Evolutionary conservation across 2,113 vertebrate species (phyloP).

Genomic region (Zootoca vivipara): DNA sequence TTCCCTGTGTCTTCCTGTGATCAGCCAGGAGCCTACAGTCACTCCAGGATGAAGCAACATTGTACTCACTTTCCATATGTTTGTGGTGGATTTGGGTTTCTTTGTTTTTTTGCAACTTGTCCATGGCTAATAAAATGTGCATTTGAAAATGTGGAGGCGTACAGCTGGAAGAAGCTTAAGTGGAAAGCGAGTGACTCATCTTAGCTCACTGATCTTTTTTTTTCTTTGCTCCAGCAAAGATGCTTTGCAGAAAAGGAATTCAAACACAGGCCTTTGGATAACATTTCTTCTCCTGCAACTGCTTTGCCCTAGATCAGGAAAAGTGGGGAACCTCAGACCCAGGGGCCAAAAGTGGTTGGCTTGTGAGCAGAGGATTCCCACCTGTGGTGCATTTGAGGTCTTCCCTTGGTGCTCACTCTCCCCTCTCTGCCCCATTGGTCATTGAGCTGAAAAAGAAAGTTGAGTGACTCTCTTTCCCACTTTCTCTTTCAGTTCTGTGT

Average conservation of each 20-base stretch:
- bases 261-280: not conserved
- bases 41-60: conserved; percentile 12
- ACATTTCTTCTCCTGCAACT: too few species aligned
- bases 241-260: not conserved
- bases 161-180: conserved; percentile 45
- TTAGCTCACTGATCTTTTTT: conserved; percentile 27
- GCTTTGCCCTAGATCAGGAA: too few species aligned
- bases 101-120: conserved; percentile 39
- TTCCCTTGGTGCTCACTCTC: too few species aligned
- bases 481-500: too few species aligned
- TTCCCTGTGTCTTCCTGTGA: conserved; percentile 34
- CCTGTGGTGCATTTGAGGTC: too few species aligned
- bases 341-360: too few species aligned
- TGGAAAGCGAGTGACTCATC: conserved; percentile 54
- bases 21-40: conserved; percentile 44
- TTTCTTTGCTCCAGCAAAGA: conserved; percentile 33
- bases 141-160: conserved; percentile 40
- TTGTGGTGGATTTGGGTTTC: conserved; percentile 21
- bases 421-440: too few species aligned
- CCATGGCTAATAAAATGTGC: conserved; percentile 34
- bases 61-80: conserved; percentile 37
- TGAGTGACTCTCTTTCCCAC: too few species aligned
- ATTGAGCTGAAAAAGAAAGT: too few species aligned
- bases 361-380: too few species aligned
- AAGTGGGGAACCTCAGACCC: too few species aligned